Percentiles rank a stretch among this genome's conserved stretches.
Conservation (phyloP, 2,888 invertebrate species). For the Acrobasis consociella region DNA sequence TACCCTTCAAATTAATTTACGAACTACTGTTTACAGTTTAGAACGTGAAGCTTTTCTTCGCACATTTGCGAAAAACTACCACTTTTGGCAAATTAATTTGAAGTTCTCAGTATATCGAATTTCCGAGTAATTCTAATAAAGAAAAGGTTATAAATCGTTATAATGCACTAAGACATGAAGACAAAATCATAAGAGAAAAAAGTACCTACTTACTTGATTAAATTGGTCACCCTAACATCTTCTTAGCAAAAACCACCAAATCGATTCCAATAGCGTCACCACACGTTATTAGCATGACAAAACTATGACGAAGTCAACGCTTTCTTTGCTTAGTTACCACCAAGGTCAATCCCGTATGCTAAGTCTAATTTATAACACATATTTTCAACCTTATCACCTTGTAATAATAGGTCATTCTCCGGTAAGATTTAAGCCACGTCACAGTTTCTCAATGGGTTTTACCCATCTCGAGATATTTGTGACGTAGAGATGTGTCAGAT, state of each 20-base stretch:
- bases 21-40: too few species aligned
- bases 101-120: too few species aligned
- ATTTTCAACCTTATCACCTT: constrained; percentile 6
- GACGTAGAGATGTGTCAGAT: constrained; percentile 15
- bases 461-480: background rate
- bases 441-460: constrained; percentile 21
- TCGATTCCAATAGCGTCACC: background rate
- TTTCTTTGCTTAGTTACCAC: background rate
- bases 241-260: background rate
- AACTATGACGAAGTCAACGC: background rate
- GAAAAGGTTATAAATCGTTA: too few species aligned
- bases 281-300: background rate
- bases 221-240: background rate
- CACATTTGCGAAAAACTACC: too few species aligned
- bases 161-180: too few species aligned
- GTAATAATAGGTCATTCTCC: background rate
- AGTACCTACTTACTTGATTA: too few species aligned
- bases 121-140: too few species aligned
- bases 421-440: constrained; percentile 10
- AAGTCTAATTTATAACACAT: background rate
- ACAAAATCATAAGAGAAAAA: too few species aligned
- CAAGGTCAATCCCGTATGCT: background rate
- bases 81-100: too few species aligned
- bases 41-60: too few species aligned
- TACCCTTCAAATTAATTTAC: too few species aligned